phyloP scores from a whole-genome alignment of 2,888 invertebrate species.

The Terebella lapidaria region DNA sequence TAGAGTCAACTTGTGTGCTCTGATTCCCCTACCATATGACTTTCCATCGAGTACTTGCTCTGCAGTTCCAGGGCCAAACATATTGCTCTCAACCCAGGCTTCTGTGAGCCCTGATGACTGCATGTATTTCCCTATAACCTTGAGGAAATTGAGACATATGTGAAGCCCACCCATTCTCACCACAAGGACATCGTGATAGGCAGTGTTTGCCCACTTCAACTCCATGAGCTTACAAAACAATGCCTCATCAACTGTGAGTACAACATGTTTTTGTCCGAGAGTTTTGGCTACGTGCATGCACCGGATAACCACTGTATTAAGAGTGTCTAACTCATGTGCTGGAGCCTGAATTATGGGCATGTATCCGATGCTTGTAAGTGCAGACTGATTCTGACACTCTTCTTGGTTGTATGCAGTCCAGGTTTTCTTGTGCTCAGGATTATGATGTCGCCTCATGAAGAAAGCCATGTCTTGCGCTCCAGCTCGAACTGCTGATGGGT shows the following conservation, averaged over 20 bases:
- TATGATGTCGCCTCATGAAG: background rate
- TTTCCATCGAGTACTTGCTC: constrained; percentile 11
- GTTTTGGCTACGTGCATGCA: too few species aligned
- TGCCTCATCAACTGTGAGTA: too few species aligned
- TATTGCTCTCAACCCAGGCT: constrained; percentile 11
- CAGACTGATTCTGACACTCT: background rate
- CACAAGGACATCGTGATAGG: background rate
- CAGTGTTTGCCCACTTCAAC: constrained; percentile 3
- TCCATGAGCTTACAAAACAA: constrained; percentile 7
- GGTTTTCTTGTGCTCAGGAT: background rate
- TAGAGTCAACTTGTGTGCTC: constrained; percentile 12
- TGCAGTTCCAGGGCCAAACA: constrained; percentile 10
- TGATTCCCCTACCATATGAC: constrained; percentile 5
- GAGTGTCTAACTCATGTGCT: too few species aligned
- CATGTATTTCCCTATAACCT: constrained; percentile 10
- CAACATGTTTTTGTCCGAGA: too few species aligned
- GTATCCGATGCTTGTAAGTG: background rate
- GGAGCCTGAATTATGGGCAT: background rate
- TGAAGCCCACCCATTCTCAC: constrained; percentile 8
- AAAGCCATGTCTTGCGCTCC: constrained; percentile 1
- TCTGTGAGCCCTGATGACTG: constrained; percentile 12
- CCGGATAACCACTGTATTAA: too few species aligned
- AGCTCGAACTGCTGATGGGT: background rate
- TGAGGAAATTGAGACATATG: constrained; percentile 12
- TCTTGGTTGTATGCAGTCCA: constrained; percentile 3